Evolutionary conservation across 2,113 vertebrate genomes (phyloP).

Genomic region (Melanotaenia duboulayi): DNA sequence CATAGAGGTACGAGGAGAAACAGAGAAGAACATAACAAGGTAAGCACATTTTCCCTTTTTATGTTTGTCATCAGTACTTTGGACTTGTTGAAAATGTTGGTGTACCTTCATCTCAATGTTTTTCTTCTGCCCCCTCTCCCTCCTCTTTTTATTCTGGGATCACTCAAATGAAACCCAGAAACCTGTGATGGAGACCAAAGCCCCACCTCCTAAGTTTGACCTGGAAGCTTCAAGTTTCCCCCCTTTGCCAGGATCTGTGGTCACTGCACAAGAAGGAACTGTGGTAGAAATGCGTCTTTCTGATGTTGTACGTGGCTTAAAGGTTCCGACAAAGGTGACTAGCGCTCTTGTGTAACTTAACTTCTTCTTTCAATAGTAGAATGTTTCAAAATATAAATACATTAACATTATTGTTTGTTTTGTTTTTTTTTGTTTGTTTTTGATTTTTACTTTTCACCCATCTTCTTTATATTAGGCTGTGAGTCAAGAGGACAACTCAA

Average conservation of each 20-base stretch:
- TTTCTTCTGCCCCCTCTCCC: too few relatives aligned
- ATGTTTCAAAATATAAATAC: background rate
- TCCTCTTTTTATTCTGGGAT: background rate
- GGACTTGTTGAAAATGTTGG: background rate
- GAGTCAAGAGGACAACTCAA: conserved; percentile 66
- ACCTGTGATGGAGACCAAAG: conserved; percentile 84
- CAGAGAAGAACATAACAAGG: conserved; percentile 88
- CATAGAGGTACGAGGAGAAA: conserved; percentile 89
- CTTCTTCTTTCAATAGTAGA: background rate
- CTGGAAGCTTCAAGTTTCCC: conserved; percentile 94
- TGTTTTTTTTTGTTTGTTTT: background rate
- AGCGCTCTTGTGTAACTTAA: background rate
- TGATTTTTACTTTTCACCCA: background rate
- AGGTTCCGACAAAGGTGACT: conserved; percentile 87
- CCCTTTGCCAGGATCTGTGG: conserved; percentile 92
- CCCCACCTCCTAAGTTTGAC: conserved; percentile 92
- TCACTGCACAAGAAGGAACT: conserved; percentile 84
- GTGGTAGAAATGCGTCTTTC: conserved; percentile 92
- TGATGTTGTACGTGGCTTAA: conserved; percentile 91
- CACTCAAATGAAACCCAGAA: conserved; percentile 73
- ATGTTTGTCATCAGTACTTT: background rate
- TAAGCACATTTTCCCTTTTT: conserved; percentile 69
- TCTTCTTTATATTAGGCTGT: conserved; percentile 43
- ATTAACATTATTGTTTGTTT: background rate
- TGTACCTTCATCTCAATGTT: background rate